Conservation (phyloP, 2,888 invertebrate species). For the Drosophila gaucha region DNA sequence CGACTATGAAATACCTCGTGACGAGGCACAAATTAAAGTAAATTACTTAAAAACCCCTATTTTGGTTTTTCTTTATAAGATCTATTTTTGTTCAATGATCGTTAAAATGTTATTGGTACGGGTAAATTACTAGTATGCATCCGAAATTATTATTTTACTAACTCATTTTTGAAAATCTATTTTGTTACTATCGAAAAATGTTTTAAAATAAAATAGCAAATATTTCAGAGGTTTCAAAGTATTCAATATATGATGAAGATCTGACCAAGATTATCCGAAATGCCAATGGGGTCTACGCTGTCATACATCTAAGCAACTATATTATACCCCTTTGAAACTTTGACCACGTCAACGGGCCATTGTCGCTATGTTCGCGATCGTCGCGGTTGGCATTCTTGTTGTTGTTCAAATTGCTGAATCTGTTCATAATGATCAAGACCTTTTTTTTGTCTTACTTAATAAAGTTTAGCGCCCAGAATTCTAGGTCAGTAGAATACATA, state of each 20-base stretch:
- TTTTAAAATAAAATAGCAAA: too few species aligned
- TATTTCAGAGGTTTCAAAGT: too few species aligned
- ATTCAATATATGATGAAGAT: not conserved
- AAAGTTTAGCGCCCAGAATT: constrained; percentile 44
- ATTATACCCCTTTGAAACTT: not conserved
- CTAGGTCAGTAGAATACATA: constrained; percentile 69
- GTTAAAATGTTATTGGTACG: too few species aligned
- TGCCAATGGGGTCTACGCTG: not conserved
- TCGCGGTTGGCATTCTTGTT: not conserved
- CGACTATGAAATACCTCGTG: not conserved
- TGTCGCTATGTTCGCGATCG: constrained; percentile 25
- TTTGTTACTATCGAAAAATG: too few species aligned
- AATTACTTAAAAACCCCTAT: too few species aligned
- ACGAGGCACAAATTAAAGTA: too few species aligned
- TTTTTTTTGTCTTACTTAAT: constrained; percentile 36
- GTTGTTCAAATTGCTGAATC: constrained; percentile 14
- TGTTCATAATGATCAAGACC: constrained; percentile 21
- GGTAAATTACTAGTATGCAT: too few species aligned
- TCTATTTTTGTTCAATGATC: too few species aligned
- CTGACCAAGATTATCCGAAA: not conserved
- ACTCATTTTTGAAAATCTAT: too few species aligned
- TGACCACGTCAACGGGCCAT: constrained; percentile 7
- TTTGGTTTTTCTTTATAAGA: too few species aligned
- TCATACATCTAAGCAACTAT: not conserved
- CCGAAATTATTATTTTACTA: too few species aligned